These are phyloP conservation scores for Remorina albescens DNA, from an alignment of 2,797 vertebrate species.

Conservation along the genomic window DNA sequence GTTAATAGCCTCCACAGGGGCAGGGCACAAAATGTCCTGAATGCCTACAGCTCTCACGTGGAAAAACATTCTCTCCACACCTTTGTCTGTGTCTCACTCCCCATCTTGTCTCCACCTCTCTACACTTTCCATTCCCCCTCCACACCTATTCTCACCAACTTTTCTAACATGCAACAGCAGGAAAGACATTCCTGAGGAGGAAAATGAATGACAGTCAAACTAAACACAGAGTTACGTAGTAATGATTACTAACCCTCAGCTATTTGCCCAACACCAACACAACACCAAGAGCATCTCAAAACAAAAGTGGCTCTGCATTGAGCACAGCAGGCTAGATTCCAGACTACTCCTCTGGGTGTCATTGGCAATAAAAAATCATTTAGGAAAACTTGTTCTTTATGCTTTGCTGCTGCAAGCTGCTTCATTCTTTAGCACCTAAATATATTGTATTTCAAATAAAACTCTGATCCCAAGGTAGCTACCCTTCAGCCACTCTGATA, in stretches of 20 bases:
- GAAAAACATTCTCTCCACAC: conserved; percentile 57
- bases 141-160: conserved; percentile 8
- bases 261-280: conserved; percentile 37
- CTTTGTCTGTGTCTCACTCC: conserved; percentile 49
- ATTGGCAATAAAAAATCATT: conserved; percentile 25
- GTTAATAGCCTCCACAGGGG: conserved; percentile 19
- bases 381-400: not conserved
- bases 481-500: conserved; percentile 12
- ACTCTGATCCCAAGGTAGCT: not conserved
- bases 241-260: conserved; percentile 51
- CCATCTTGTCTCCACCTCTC: conserved; percentile 44
- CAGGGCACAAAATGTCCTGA: conserved; percentile 55
- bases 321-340: conserved; percentile 8
- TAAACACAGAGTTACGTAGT: conserved; percentile 15
- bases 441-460: conserved; percentile 9
- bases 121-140: conserved; percentile 4
- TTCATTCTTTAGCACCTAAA: not conserved
- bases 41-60: conserved; percentile 35
- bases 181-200: conserved; percentile 70
- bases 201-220: conserved; percentile 38
- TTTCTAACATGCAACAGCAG: conserved; percentile 69
- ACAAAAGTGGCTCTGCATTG: conserved; percentile 5
- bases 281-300: conserved; percentile 20
- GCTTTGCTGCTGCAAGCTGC: not conserved
- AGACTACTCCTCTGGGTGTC: conserved; percentile 2